These are phyloP conservation scores for Penelope pileata DNA, from an alignment of 2,113 vertebrate species.

Conservation along the genomic window DNA sequence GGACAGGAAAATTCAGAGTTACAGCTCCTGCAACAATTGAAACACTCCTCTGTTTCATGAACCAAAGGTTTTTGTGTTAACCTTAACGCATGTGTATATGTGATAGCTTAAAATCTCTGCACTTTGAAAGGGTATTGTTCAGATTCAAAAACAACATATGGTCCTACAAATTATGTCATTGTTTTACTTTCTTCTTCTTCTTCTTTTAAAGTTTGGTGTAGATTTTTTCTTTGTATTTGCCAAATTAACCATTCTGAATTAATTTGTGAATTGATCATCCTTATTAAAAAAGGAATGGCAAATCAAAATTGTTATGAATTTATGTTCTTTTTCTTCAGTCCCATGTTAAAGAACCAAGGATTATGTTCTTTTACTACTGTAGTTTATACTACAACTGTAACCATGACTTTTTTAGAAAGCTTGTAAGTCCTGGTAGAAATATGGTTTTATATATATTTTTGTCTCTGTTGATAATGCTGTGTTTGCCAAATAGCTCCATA, in stretches of 20 bases:
- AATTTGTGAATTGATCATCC: background rate
- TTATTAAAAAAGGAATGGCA: background rate
- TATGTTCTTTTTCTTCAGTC: background rate
- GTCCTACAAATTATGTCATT: background rate
- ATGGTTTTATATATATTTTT: background rate
- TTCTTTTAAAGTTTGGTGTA: background rate
- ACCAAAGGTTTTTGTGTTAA: background rate
- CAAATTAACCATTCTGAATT: background rate
- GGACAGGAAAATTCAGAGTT: background rate
- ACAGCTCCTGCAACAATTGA: background rate
- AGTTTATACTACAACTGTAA: background rate
- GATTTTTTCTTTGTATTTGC: background rate
- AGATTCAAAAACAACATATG: background rate
- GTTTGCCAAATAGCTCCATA: background rate
- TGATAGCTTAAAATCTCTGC: background rate
- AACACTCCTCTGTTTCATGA: background rate
- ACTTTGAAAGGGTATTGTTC: background rate
- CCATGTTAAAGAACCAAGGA: background rate
- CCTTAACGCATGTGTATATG: background rate
- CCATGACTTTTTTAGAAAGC: background rate
- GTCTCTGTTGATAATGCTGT: background rate
- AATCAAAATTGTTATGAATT: background rate
- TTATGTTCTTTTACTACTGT: background rate
- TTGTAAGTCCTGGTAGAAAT: background rate
- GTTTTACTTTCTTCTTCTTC: background rate